phyloP scores from a whole-genome alignment of 2,888 invertebrate genomes.

The Leptothorax acervorum region DNA sequence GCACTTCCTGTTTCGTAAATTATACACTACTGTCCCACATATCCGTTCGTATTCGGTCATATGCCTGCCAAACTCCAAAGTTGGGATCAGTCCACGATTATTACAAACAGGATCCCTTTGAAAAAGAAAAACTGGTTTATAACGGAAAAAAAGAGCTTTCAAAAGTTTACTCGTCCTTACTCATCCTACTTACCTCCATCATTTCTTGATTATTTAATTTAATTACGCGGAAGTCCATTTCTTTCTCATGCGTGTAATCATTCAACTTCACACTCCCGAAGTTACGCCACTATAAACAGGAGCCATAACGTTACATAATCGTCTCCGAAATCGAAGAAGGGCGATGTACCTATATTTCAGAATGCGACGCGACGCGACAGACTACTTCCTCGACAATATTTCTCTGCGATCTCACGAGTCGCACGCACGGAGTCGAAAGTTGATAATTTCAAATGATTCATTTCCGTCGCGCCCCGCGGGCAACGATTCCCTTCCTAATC shows the following conservation, averaged over 20 bases:
- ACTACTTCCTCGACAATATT: not conserved
- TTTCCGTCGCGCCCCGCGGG: constrained; percentile 79
- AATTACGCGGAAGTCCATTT: not conserved
- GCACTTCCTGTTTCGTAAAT: constrained; percentile 56
- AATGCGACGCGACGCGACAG: not conserved
- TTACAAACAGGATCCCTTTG: not conserved
- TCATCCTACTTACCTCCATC: not conserved
- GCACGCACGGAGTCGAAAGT: constrained; percentile 75
- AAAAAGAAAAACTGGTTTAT: not conserved
- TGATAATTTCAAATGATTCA: constrained; percentile 84
- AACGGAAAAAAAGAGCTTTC: not conserved
- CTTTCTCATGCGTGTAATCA: not conserved
- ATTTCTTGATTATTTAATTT: not conserved
- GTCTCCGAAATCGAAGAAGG: not conserved
- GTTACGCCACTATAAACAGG: not conserved
- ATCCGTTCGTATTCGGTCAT: constrained; percentile 40
- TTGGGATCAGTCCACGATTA: constrained; percentile 22
- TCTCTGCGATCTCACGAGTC: not conserved
- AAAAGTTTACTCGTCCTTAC: not conserved
- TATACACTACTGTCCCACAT: constrained; percentile 30
- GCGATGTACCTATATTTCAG: not conserved
- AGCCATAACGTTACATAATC: constrained; percentile 4
- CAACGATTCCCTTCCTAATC: constrained; percentile 64
- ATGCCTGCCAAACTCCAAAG: not conserved
- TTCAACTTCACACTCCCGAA: not conserved